Conservation (phyloP, 2,797 vertebrate genomes). For the Mionectes olivaceus region DNA sequence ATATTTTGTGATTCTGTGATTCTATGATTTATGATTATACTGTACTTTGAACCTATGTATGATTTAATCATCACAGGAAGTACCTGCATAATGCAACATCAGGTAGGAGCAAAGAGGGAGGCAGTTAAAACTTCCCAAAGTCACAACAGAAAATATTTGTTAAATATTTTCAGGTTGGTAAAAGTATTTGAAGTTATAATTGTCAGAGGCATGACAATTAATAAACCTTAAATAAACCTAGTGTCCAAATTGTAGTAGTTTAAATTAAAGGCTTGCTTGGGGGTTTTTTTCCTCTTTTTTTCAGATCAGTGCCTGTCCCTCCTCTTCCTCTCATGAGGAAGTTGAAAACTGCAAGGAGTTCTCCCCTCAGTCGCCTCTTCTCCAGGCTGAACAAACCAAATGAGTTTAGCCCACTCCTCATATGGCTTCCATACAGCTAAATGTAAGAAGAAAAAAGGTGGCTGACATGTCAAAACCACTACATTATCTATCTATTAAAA, state of each 20-base stretch:
- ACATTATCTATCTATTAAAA: background rate
- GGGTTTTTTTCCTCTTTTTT: rapidly evolving
- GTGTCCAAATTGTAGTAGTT: background rate
- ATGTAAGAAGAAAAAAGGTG: background rate
- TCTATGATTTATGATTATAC: background rate
- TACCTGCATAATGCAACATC: background rate
- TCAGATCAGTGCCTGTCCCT: background rate
- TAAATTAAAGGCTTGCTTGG: background rate
- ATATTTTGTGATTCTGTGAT: background rate
- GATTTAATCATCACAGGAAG: background rate
- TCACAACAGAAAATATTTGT: background rate
- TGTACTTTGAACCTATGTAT: background rate
- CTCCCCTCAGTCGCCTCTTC: background rate
- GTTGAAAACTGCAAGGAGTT: background rate
- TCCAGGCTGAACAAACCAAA: background rate
- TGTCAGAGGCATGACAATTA: background rate
- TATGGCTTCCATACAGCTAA: background rate
- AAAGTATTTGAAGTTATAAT: background rate
- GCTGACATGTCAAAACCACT: background rate
- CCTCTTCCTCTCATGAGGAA: background rate
- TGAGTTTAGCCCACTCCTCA: background rate
- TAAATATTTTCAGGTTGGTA: background rate
- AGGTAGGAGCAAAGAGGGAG: background rate
- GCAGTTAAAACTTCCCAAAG: background rate
- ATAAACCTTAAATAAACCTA: background rate